Percentiles rank a stretch among this genome's conserved stretches.
Conservation (phyloP, 1,140 invertebrate species). For the Wasmannia auropunctata region DNA sequence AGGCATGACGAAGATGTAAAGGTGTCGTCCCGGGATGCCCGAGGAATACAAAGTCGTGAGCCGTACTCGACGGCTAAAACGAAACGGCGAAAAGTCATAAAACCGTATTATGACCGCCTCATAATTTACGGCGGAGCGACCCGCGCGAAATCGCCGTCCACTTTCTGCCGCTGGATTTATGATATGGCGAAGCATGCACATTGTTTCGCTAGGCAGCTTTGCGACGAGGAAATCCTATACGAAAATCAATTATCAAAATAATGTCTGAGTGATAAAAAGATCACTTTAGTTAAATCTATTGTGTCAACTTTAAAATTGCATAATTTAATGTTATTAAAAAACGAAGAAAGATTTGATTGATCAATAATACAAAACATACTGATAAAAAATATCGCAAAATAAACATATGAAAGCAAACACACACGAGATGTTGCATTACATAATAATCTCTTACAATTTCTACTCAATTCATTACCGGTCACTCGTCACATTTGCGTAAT, state of each 20-base stretch:
- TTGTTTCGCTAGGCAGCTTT: not conserved
- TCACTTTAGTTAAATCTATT: not conserved
- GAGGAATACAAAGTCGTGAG: conserved; percentile 44
- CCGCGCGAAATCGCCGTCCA: conserved; percentile 34
- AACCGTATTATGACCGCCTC: conserved; percentile 57
- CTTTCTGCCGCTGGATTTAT: conserved; percentile 31
- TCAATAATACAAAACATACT: not conserved
- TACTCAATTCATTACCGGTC: not conserved
- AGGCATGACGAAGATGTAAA: conserved; percentile 56
- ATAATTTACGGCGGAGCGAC: conserved; percentile 62
- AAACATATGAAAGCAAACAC: not conserved
- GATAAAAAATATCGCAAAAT: not conserved
- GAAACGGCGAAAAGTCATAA: conserved; percentile 58
- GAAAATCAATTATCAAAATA: conserved; percentile 50
- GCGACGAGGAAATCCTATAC: conserved; percentile 7
- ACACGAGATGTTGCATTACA: not conserved
- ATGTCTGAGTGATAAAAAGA: not conserved
- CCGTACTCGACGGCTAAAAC: conserved; percentile 29
- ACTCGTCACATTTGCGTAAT: not conserved
- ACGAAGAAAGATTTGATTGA: not conserved
- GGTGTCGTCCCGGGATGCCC: conserved; percentile 37
- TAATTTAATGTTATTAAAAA: not conserved
- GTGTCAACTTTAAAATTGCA: not conserved
- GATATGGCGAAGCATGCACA: not conserved
- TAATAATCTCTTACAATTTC: not conserved